Conservation (phyloP, 2,113 vertebrate genomes). For the Tupaia tana region DNA sequence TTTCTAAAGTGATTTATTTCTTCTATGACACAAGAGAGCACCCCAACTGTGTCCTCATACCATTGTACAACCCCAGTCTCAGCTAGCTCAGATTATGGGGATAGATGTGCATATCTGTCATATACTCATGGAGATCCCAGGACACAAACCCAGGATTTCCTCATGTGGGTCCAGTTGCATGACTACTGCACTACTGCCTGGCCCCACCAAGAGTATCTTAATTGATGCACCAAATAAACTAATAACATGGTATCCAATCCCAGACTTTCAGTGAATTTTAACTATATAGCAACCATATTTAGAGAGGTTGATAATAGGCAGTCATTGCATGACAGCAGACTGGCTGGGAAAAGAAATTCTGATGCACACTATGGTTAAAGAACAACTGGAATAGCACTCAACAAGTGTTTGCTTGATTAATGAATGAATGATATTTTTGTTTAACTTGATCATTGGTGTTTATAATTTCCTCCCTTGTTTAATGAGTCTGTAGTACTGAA, state of each 20-base stretch:
- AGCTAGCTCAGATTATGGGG: too few species aligned
- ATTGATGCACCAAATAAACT: background rate
- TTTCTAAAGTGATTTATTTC: too few species aligned
- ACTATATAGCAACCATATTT: background rate
- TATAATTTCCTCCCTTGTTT: background rate
- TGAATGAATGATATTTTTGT: slow-evolving; percentile 32
- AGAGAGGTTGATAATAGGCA: slow-evolving; percentile 2
- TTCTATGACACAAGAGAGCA: too few species aligned
- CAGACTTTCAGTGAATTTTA: slow-evolving; percentile 18
- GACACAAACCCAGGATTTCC: too few species aligned
- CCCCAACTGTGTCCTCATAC: too few species aligned
- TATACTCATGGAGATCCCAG: too few species aligned
- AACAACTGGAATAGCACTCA: background rate
- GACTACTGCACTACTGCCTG: too few species aligned
- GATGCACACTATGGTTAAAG: background rate
- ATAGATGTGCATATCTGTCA: too few species aligned
- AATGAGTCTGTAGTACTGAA: background rate
- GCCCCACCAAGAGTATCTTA: slow-evolving; percentile 2
- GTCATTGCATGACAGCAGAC: background rate
- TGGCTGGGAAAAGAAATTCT: slow-evolving; percentile 28
- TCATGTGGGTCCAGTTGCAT: too few species aligned
- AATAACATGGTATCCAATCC: slow-evolving; percentile 11
- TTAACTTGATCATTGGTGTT: slow-evolving; percentile 22
- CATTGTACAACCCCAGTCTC: too few species aligned
- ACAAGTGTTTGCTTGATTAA: slow-evolving; percentile 55